phyloP scores from a whole-genome alignment of 2,113 vertebrate species.

The Piprites chloris region DNA sequence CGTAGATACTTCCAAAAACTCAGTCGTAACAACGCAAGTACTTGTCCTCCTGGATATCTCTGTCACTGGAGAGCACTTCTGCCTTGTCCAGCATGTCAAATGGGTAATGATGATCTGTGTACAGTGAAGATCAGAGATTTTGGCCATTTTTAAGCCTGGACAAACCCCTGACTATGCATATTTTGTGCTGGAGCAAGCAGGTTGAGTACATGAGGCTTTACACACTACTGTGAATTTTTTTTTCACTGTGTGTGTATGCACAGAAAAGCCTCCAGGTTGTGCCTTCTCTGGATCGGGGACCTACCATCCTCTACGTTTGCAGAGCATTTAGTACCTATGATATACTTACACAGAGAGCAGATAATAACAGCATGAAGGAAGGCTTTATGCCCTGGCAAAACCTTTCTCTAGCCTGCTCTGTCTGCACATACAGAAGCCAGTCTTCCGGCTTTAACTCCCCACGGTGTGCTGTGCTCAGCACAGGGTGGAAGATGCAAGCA shows the following conservation, averaged over 20 bases:
- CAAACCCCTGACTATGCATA: neutral
- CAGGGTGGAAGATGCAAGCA: neutral
- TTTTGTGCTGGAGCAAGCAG: neutral
- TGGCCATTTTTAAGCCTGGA: neutral
- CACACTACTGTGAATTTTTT: neutral
- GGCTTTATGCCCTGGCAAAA: neutral
- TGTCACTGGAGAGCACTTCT: neutral
- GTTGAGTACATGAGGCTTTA: neutral
- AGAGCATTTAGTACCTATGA: fast-evolving
- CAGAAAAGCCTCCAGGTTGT: neutral
- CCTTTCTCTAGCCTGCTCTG: neutral
- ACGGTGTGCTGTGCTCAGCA: neutral
- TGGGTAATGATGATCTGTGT: neutral
- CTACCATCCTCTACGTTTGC: neutral
- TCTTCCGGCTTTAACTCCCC: neutral
- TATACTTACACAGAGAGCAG: neutral
- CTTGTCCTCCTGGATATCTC: neutral
- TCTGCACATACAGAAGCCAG: neutral
- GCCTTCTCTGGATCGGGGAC: neutral
- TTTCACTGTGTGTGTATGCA: fast-evolving
- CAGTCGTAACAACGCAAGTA: neutral
- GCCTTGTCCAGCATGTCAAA: neutral
- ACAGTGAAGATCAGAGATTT: neutral
- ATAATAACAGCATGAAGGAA: neutral
- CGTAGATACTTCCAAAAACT: neutral